Evolutionary conservation across 2,888 invertebrate species (phyloP).

Genomic region (Scaptomyza reducta): DNA sequence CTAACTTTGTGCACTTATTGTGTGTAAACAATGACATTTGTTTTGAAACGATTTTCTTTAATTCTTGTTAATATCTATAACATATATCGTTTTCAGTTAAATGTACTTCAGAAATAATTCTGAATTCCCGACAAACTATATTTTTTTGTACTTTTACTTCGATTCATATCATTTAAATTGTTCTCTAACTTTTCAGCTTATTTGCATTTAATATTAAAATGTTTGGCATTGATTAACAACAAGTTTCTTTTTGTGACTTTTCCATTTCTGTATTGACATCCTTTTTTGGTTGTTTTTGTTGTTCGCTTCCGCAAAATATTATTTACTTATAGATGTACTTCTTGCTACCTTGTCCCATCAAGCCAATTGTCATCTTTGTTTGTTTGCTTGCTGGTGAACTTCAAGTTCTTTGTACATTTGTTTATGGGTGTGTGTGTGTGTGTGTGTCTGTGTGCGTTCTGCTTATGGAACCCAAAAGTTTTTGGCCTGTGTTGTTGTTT

Average conservation of each 20-base stretch:
- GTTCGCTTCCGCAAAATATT: conserved; percentile 4
- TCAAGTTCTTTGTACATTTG: conserved; percentile 29
- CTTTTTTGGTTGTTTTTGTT: not conserved
- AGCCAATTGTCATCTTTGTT: conserved; percentile 1
- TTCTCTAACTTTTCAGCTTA: conserved; percentile 31
- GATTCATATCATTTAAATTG: not conserved
- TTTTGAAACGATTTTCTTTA: too few relatives aligned
- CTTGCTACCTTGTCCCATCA: conserved; percentile 3
- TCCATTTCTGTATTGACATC: not conserved
- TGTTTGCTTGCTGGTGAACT: conserved; percentile 7
- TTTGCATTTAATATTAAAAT: conserved; percentile 59
- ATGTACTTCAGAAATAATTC: not conserved
- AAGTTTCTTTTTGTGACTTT: not conserved
- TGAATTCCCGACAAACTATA: not conserved
- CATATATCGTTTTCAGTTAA: not conserved
- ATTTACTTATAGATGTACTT: conserved; percentile 7
- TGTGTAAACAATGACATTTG: too few relatives aligned
- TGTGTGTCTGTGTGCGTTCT: not conserved
- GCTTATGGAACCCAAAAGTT: conserved; percentile 26
- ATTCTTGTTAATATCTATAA: not conserved
- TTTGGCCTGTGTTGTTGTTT: conserved; percentile 52
- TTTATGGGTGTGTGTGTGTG: conserved; percentile 27
- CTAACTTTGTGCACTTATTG: conserved; percentile 11
- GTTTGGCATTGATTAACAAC: conserved; percentile 25
- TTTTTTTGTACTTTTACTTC: not conserved